Base-by-base conservation (phyloP, 1,140 invertebrate species). In the Oreohelix idahoensis region DNA sequence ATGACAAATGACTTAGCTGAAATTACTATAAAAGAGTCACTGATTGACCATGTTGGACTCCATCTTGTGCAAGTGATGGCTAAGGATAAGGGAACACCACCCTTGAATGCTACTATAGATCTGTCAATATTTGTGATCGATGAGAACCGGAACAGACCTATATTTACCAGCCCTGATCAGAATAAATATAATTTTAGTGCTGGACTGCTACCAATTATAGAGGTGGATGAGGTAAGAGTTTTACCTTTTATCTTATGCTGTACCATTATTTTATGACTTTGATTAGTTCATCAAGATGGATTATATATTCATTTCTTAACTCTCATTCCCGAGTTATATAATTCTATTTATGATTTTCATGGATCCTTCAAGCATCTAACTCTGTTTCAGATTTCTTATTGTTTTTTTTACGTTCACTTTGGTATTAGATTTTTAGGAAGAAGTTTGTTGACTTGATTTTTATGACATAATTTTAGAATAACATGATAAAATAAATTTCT, bases 111-210 rank as follows among this genome's bases (percentile, higher is more conserved):
- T 8, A 84, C 74, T 15, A 53, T 79, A 20, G 20, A 51, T 20
- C 53, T 88, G 35, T 39, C 29, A 39, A 49, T 88, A 39, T 36
- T 80, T n/a, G 82, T 88, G 45, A 35, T 74, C 0, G 87, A 88
- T 79, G 84, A 87, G 23, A 88, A 88, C 63, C 49, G 84, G n/a
- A 49, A 88, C 53, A 29, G 32, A 10, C 87, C 87, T 8, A 53
- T 82, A n/a, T 86, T 88, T 71, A 35, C 77, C 0, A 23, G 78
- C 2, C 87, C 87, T 32, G 51, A 81, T 20, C 36, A 79, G 29
- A 69, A 39, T 36, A 36, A 39, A 5, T 75, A 51, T 53, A 84
- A 79, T 35, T 13, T 26, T 11, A 42, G 58, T 0, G 23, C 32
- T 13, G 66, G 49, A n/a, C 36, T 23, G 26, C 4, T 83, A 8